Evolutionary conservation across 2,888 invertebrate species (phyloP).

Genomic region (Atrina japonica): DNA sequence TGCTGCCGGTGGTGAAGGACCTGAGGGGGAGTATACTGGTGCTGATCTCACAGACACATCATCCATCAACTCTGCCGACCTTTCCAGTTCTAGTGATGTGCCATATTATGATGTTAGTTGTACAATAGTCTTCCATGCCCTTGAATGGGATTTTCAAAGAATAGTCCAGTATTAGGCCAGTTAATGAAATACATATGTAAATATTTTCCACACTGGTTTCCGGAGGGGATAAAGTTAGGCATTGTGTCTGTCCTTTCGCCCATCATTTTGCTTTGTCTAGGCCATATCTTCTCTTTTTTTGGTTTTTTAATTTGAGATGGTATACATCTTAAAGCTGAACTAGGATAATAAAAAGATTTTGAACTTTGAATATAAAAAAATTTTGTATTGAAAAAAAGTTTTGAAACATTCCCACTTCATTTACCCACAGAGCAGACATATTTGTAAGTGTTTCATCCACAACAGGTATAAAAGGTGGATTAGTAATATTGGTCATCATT

Average conservation of each 20-base stretch:
- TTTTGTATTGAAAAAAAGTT: too few species aligned
- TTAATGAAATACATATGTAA: background rate
- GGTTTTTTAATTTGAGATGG: background rate
- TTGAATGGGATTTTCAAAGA: background rate
- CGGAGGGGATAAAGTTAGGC: background rate
- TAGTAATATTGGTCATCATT: too few species aligned
- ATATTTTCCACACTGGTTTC: background rate
- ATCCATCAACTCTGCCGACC: slow-evolving; percentile 28
- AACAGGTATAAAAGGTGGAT: too few species aligned
- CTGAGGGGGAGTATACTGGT: background rate
- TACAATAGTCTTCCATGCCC: background rate
- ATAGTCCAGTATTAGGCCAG: background rate
- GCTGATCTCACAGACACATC: slow-evolving; percentile 15
- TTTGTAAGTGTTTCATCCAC: too few species aligned
- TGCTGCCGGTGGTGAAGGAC: slow-evolving; percentile 16
- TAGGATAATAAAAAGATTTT: too few species aligned
- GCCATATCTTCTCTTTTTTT: too few species aligned
- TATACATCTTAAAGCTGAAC: too few species aligned
- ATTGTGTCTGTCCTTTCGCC: background rate
- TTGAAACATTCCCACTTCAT: too few species aligned
- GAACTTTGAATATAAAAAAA: too few species aligned
- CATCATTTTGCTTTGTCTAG: too few species aligned
- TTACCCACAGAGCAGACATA: too few species aligned
- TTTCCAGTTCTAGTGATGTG: slow-evolving; percentile 49
- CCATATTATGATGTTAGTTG: slow-evolving; percentile 51